Evolutionary conservation across 1,140 invertebrate genomes (phyloP).

Genomic region (Lepidurus couesii): DNA sequence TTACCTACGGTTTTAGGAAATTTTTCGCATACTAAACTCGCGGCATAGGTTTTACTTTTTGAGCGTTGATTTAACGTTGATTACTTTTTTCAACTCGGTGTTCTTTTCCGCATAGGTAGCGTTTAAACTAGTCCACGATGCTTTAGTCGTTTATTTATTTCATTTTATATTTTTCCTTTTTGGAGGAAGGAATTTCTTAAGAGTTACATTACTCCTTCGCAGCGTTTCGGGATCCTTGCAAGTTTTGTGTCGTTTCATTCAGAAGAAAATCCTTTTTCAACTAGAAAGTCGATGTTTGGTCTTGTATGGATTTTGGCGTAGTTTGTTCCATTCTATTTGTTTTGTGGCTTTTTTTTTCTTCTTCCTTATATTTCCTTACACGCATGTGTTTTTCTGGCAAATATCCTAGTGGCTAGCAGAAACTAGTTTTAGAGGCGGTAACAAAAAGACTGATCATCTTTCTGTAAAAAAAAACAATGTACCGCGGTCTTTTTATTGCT

Average conservation of each 20-base stretch:
- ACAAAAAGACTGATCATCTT: not conserved
- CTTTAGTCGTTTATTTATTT: not conserved
- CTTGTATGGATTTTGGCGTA: not conserved
- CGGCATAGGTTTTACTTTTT: not conserved
- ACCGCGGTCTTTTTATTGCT: not conserved
- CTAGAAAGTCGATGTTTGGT: not conserved
- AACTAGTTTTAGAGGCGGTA: not conserved
- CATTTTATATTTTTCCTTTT: not conserved
- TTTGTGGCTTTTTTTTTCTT: not conserved
- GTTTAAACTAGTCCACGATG: conserved; percentile 19
- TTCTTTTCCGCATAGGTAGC: not conserved
- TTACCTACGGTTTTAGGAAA: not conserved
- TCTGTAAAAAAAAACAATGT: not conserved
- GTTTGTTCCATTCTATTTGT: conserved; percentile 4
- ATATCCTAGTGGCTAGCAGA: not conserved
- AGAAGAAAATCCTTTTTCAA: not conserved
- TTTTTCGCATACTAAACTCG: not conserved
- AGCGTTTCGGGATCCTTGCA: not conserved
- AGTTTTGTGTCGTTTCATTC: not conserved
- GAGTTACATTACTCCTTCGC: not conserved
- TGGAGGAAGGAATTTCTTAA: not conserved
- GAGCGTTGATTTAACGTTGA: not conserved
- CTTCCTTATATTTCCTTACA: conserved; percentile 9
- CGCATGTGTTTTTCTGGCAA: not conserved
- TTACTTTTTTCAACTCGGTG: not conserved